Evolutionary conservation across 2,888 invertebrate species (phyloP), one percentile per base, ranked within the genome.

Genomic region (Minunthozetes semirufus): DNA sequence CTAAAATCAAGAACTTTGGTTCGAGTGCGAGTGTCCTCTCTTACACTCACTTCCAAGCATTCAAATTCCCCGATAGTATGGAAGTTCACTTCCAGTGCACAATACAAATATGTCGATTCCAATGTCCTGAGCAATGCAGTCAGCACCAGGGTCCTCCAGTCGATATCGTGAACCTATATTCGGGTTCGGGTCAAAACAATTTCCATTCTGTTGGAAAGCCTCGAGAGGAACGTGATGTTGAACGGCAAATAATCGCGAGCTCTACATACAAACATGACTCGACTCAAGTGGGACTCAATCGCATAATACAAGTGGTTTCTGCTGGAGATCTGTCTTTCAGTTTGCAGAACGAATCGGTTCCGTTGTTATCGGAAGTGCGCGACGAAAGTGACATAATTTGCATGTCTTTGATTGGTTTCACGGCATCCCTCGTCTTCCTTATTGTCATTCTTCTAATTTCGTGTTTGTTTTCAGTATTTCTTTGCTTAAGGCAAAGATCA

Each of bases 21-120:
- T 92, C 94, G 0, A 92, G 92, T 78, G 94, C 94, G 8, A 93
- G 93, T 11, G 93, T 94, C 0, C 85, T 94, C 0, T 92, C 93
- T 0, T 94, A 94, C 81, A 93, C 94, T 0, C 92, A 93, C 83
- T 94, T 94, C 88, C 93, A 94, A 71, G 94, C 94, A 0, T 94
- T 94, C 84, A 94, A 94, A 82, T 94, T 94, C 85, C 94, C 94
- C 0, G 94, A 94, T 81, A 93, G 93, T 0, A 94, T 94, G 94
- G 94, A 94, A 82, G 94, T 94, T 0, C 94, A 94, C 82, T 94
- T 94, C 86, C 93, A 94, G 82, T 94, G 94, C 82, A 94, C 94
- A 42, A 94, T 94, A 78, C 94, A 94, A 83, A 94, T 94, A 80
- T 94, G 94, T 82, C 87, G 94, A 79, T 92, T 93, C 81, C 91